A percentile compares a stretch with the other conserved stretches of the same genome.
phyloP scores from a whole-genome alignment of 2,797 vertebrate genomes.

The Orientallactaga sibirica region DNA sequence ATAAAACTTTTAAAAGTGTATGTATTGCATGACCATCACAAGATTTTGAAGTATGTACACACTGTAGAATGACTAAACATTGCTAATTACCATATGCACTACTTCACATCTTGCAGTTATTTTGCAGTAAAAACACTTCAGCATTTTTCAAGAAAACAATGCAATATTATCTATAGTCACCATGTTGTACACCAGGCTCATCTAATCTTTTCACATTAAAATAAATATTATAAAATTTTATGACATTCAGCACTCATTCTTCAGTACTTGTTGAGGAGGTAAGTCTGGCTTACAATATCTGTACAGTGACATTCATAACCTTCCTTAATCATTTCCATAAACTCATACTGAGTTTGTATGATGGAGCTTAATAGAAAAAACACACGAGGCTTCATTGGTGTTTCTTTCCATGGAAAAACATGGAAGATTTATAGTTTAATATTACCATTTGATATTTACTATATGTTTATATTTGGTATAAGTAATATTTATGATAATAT shows the following conservation, averaged over 20 bases:
- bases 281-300: not conserved
- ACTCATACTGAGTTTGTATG: not conserved
- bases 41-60: not conserved
- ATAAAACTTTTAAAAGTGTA: not conserved
- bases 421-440: constrained; percentile 3
- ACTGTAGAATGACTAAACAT: not conserved
- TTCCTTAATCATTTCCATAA: not conserved
- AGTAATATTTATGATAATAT: not conserved
- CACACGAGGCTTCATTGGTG: not conserved
- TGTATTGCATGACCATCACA: not conserved
- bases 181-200: not conserved
- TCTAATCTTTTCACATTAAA: constrained; percentile 1
- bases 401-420: not conserved
- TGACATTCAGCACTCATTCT: not conserved
- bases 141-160: not conserved
- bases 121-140: not conserved
- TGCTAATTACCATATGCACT: not conserved
- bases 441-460: not conserved
- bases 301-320: not conserved
- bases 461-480: not conserved
- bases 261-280: not conserved
- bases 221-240: constrained; percentile 20
- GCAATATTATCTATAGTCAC: not conserved
- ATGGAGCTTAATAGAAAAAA: not conserved
- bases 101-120: not conserved